Conservation (phyloP, 1,140 invertebrate genomes). For the Campoletis sonorensis region DNA sequence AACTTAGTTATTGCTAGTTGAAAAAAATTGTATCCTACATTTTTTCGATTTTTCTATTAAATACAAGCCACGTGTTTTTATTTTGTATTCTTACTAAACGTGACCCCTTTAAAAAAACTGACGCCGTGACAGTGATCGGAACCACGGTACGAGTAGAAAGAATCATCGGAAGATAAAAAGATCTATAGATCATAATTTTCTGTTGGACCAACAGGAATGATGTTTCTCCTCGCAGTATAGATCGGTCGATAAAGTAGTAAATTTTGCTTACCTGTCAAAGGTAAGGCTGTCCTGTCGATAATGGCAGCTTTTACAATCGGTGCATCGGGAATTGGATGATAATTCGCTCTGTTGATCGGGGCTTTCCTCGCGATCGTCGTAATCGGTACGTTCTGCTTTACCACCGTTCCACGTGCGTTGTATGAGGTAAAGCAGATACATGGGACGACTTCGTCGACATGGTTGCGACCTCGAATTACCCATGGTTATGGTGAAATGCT, state of each 20-base stretch:
- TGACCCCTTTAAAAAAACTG: too few species aligned
- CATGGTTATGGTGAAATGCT: conserved; percentile 56
- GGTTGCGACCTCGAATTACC: conserved; percentile 68
- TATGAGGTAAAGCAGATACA: conserved; percentile 83
- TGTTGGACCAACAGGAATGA: conserved; percentile 26
- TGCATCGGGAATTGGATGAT: conserved; percentile 69
- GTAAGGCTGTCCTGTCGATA: conserved; percentile 70
- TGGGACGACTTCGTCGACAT: conserved; percentile 70
- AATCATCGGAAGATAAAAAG: conserved; percentile 1
- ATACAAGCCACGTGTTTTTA: too few species aligned
- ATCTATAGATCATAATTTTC: conserved; percentile 10
- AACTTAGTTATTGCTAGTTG: too few species aligned
- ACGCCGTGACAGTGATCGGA: too few species aligned
- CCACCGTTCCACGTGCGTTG: conserved; percentile 84
- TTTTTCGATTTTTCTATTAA: too few species aligned
- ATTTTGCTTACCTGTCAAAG: conserved; percentile 70
- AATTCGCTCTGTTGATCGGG: conserved; percentile 66
- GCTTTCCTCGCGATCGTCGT: conserved; percentile 59
- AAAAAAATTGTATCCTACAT: too few species aligned
- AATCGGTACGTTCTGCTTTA: conserved; percentile 40
- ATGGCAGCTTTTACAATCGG: conserved; percentile 66
- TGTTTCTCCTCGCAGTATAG: background rate
- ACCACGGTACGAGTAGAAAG: background rate
- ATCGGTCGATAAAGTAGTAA: background rate
- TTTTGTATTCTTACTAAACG: too few species aligned